Conservation (phyloP, 2,113 vertebrate species). For the Melanerpes formicivorus region DNA sequence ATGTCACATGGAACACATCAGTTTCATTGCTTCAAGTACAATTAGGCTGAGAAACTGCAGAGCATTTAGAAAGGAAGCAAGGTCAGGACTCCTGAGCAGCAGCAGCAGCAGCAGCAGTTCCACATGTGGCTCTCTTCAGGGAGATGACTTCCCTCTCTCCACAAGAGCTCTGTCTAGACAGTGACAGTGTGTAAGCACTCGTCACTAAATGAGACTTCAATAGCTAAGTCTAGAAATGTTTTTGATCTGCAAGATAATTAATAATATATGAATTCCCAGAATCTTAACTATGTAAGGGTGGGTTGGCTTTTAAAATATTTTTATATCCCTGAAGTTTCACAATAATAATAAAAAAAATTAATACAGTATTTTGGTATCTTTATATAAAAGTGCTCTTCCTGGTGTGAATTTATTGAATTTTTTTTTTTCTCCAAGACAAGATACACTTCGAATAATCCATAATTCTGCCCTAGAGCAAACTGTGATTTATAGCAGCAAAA, state of each 20-base stretch:
- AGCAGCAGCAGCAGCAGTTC: not conserved
- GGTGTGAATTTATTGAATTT: not conserved
- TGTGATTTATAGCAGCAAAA: not conserved
- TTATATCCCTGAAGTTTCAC: not conserved
- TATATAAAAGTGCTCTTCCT: not conserved
- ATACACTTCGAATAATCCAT: not conserved
- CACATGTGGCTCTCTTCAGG: not conserved
- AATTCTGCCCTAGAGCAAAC: not conserved
- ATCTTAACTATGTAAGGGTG: not conserved
- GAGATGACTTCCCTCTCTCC: not conserved
- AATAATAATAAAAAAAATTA: not conserved
- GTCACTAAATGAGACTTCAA: not conserved
- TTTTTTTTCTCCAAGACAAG: not conserved
- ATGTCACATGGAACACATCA: conserved; percentile 16
- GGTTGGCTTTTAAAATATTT: not conserved
- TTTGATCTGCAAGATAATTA: conserved; percentile 30
- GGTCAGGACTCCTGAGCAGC: not conserved
- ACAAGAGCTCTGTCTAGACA: not conserved
- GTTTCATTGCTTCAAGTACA: conserved; percentile 42
- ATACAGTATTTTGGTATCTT: conserved; percentile 2
- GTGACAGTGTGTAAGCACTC: not conserved
- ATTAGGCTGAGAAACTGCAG: not conserved
- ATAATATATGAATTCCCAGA: conserved; percentile 35
- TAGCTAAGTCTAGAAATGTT: not conserved
- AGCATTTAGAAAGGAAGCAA: not conserved